Conservation (phyloP, 2,113 vertebrate genomes). For the Eretmochelys imbricata region DNA sequence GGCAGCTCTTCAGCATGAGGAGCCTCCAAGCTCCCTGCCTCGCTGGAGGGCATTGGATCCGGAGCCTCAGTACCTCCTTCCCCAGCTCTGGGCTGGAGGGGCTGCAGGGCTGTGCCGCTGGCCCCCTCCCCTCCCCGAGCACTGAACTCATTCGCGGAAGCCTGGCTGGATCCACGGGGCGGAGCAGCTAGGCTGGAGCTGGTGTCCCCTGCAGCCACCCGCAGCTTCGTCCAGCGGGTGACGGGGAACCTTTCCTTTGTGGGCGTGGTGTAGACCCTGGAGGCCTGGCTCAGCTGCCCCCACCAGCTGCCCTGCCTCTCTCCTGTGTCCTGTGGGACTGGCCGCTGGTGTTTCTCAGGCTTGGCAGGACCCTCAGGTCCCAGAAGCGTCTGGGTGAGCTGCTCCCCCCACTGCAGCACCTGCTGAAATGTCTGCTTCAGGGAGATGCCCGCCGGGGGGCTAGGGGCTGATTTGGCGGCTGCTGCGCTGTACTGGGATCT, state of each 20-base stretch:
- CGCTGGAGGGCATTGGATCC: fast-evolving
- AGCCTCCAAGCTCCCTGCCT: slow-evolving; percentile 2
- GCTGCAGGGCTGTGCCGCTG: not conserved
- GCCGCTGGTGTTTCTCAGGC: fast-evolving
- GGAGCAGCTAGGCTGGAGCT: fast-evolving
- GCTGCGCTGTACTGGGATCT: fast-evolving
- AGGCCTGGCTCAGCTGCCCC: slow-evolving; percentile 78
- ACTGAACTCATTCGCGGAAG: not conserved
- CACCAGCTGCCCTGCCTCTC: slow-evolving; percentile 68
- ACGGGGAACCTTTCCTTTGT: slow-evolving; percentile 53
- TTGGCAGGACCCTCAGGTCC: not conserved
- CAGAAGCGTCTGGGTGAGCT: slow-evolving; percentile 80
- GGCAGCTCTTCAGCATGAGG: not conserved
- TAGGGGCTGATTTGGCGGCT: slow-evolving; percentile 41
- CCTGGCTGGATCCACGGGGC: not conserved
- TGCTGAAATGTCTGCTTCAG: slow-evolving; percentile 90
- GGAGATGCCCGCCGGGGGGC: slow-evolving; percentile 80
- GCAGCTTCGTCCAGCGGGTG: slow-evolving; percentile 64
- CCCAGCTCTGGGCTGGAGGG: slow-evolving; percentile 4
- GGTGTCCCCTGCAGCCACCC: not conserved
- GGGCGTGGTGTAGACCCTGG: slow-evolving; percentile 64
- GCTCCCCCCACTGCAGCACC: slow-evolving; percentile 85
- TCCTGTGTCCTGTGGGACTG: fast-evolving
- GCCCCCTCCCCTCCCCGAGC: fast-evolving
- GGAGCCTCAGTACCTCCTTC: not conserved